Percentiles rank a stretch among this genome's conserved stretches.
Evolutionary conservation across 2,797 vertebrate species (phyloP).

Genomic region (Lophotriccus pileatus): DNA sequence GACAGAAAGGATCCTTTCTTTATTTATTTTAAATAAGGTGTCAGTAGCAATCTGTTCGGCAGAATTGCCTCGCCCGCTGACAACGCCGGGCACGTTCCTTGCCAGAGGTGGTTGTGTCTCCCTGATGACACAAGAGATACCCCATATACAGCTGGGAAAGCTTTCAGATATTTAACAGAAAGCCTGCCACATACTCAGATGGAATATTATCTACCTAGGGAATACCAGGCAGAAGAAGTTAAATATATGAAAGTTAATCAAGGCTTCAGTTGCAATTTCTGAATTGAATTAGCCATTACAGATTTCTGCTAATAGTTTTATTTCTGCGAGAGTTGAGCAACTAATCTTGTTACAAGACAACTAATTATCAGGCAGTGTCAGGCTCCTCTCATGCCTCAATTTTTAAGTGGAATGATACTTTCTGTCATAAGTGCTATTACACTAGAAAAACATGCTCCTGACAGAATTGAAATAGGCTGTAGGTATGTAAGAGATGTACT

Average conservation of each 20-base stretch:
- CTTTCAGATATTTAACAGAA: neutral
- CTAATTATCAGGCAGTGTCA: neutral
- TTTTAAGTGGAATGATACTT: neutral
- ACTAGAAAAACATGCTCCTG: neutral
- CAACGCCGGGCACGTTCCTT: neutral
- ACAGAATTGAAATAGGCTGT: neutral
- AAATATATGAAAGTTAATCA: neutral
- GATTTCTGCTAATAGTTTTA: neutral
- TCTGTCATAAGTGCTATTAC: neutral
- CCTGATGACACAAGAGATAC: neutral
- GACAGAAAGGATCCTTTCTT: neutral
- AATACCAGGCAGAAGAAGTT: neutral
- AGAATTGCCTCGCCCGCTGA: neutral
- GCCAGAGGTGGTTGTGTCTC: neutral
- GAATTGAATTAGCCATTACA: neutral
- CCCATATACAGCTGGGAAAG: neutral
- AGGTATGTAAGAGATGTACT: neutral
- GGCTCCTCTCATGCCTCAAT: neutral
- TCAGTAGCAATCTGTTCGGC: neutral
- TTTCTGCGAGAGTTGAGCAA: neutral
- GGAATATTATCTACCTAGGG: neutral
- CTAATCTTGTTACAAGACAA: neutral
- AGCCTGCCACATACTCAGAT: neutral
- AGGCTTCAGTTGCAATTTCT: neutral
- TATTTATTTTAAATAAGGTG: neutral